phyloP scores from a whole-genome alignment of 92 coral and sea anemone species.

The Diadumene lineata region DNA sequence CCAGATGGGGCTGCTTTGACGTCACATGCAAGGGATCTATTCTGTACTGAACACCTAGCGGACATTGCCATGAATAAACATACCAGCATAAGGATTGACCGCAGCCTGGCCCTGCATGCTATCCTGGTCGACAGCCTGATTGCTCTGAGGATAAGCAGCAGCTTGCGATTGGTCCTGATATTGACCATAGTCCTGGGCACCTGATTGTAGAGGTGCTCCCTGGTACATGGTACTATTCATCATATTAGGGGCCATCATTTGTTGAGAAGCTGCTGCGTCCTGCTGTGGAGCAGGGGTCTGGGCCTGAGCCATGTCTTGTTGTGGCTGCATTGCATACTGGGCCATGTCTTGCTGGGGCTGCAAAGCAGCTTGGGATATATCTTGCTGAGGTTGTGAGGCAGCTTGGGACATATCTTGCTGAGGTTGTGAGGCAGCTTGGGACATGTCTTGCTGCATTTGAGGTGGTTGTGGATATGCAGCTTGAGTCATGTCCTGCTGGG shows the following conservation, averaged over 20 bases:
- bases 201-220: slow-evolving; percentile 18
- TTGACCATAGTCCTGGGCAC: slow-evolving; percentile 23
- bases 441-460: slow-evolving; percentile 34
- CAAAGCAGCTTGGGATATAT: slow-evolving; percentile 24
- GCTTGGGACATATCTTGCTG: slow-evolving; percentile 37
- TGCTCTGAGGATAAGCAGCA: slow-evolving; percentile 4
- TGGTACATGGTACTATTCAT: neutral
- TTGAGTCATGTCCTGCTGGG: slow-evolving; percentile 47
- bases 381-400: slow-evolving; percentile 32
- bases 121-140: slow-evolving; percentile 12
- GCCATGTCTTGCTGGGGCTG: slow-evolving; percentile 35
- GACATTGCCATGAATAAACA: neutral
- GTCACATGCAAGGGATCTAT: no score
- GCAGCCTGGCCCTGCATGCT: slow-evolving; percentile 13
- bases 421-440: slow-evolving; percentile 29
- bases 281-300: slow-evolving; percentile 20
- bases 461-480: no score
- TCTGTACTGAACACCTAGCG: no score
- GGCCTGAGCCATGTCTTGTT: slow-evolving; percentile 36
- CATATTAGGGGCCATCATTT: slow-evolving; percentile 19
- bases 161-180: slow-evolving; percentile 28
- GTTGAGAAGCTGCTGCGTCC: slow-evolving; percentile 28
- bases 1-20: no score
- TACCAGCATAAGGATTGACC: slow-evolving; percentile 22
- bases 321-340: slow-evolving; percentile 44